Evolutionary conservation across 2,888 invertebrate genomes (phyloP), one percentile per base, ranked within the genome.

Genomic region (Agrilus mali): DNA sequence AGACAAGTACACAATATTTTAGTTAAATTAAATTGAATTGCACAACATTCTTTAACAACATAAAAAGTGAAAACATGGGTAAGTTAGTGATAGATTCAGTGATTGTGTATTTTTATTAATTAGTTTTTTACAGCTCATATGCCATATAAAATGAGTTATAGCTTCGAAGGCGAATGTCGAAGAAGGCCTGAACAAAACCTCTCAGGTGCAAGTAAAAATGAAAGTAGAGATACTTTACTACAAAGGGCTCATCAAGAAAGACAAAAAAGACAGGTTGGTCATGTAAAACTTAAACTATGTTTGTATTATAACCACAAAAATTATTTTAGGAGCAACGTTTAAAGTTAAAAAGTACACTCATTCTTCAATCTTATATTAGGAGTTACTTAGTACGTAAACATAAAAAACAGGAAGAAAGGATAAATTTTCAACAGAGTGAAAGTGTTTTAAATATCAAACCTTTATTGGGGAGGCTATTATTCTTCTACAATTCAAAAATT

Each of bases 101-200:
- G 4, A 10, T 8, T 27, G 8, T 27, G 5, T 27, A 3, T 10
- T 3, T 27, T 27, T 27, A 5, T 20, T n/a, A n/a, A 5, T 10
- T 38, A 6, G 2, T 27, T 27, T 27, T 10, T 3, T 10, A 10
- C 10, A 56, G 57, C 55, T 31, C 45, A 47, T 10, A 49, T 49
- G 46, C 49, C 63, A 7, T 67, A 61, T 49, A 68, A 65, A 54
- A 56, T 67, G 59, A 60, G 60, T 69, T 80, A 75, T 56, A 76
- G 85, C 59, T 95, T 95, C 64, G 93, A 95, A 65, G 95, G 95
- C 43, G 86, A 93, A 63, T 88, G 84, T 63, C 78, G 86, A 59
- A 76, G 85, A 40, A 82, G 78, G 65, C 95, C 94, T 7, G 78
- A 84, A 58, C 94, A 94, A 68, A 92, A 86, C 66, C 72, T 94